These are phyloP conservation scores for Lasius fuliginosus DNA, from an alignment of 2,888 invertebrate genomes.

Conservation along the genomic window DNA sequence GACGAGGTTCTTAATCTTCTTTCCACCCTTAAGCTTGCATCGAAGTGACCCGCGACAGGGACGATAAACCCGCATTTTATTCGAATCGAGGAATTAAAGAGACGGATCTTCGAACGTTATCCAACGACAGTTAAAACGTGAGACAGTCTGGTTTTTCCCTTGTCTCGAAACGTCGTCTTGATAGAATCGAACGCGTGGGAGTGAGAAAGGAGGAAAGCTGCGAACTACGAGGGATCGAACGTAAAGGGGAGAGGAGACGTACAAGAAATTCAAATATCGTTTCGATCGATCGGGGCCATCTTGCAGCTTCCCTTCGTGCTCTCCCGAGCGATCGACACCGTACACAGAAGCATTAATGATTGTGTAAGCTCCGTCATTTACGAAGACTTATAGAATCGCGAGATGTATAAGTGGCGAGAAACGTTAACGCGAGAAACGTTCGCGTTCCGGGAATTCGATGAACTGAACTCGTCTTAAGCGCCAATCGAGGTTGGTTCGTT, in stretches of 20 bases:
- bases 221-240: constrained; percentile 44
- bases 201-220: not conserved
- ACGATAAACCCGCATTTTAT: not conserved
- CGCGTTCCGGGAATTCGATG: not conserved
- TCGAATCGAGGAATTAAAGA: not conserved
- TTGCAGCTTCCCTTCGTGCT: constrained; percentile 25
- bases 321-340: not conserved
- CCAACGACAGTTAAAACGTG: not conserved
- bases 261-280: constrained; percentile 36
- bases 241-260: not conserved
- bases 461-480: constrained; percentile 8
- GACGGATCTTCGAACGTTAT: not conserved
- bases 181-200: constrained; percentile 26
- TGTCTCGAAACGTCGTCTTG: not conserved
- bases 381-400: not conserved
- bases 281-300: constrained; percentile 18
- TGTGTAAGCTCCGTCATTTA: not conserved
- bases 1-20: not conserved
- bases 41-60: not conserved
- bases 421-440: not conserved
- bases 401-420: constrained; percentile 25
- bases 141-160: not conserved
- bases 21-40: not conserved
- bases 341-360: not conserved
- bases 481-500: not conserved